Conservation (phyloP, 2,888 invertebrate species). For the Imbricaverruca yamaguchii region DNA sequence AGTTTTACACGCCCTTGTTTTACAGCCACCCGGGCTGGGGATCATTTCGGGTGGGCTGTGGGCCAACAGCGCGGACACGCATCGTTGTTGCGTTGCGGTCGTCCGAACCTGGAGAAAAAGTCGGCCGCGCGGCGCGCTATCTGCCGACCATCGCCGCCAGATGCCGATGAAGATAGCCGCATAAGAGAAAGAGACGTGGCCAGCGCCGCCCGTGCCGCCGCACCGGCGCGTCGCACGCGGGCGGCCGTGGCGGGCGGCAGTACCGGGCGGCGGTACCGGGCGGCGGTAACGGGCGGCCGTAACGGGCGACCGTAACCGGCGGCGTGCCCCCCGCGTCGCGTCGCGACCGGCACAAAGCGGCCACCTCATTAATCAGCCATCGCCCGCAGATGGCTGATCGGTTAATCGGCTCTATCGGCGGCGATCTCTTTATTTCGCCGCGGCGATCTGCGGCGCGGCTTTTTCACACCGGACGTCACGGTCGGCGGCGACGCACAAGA, state of each 20-base stretch:
- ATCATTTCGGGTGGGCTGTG: background rate
- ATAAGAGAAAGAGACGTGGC: background rate
- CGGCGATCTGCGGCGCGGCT: background rate
- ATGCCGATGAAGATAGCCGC: background rate
- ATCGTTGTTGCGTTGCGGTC: background rate
- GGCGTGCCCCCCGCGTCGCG: background rate
- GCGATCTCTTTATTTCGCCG: slow-evolving; percentile 4
- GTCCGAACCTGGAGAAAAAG: background rate
- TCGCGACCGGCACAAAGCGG: background rate
- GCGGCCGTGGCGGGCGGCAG: no score
- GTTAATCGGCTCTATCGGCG: slow-evolving; percentile 2
- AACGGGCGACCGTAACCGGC: background rate
- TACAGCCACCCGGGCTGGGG: background rate
- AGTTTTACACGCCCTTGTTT: slow-evolving; percentile 9
- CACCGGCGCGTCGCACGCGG: no score
- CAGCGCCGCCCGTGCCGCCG: background rate
- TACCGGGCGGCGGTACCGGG: no score
- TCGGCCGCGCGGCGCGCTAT: background rate
- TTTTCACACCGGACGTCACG: background rate
- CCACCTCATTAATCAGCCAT: slow-evolving; percentile 16
- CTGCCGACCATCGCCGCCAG: background rate
- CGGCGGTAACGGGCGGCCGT: background rate
- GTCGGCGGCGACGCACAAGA: slow-evolving; percentile 1
- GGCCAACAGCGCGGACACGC: background rate
- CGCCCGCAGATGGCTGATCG: slow-evolving; percentile 12